Evolutionary conservation across 2,797 vertebrate genomes (phyloP).

Genomic region (Erethizon dorsatum): DNA sequence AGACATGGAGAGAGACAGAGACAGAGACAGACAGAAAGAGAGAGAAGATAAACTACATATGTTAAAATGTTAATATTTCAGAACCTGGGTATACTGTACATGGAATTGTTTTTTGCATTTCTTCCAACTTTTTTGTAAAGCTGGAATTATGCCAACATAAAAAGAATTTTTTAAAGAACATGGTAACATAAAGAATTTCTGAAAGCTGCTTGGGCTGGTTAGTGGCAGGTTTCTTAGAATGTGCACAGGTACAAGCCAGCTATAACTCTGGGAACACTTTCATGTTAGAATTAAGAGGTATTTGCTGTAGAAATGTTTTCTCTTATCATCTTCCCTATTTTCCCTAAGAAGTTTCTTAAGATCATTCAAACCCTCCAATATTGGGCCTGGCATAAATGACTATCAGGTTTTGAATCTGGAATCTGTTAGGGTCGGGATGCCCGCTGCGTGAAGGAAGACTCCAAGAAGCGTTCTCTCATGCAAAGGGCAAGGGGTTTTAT

Average conservation of each 20-base stretch:
- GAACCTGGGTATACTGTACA: not conserved
- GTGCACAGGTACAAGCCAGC: not conserved
- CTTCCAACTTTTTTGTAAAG: constrained; percentile 13
- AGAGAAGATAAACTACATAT: not conserved
- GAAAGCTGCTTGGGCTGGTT: not conserved
- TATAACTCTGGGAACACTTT: not conserved
- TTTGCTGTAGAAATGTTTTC: not conserved
- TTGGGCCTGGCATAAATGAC: not conserved
- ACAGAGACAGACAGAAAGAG: not conserved
- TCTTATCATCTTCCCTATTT: not conserved
- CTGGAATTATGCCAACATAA: not conserved
- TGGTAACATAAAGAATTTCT: not conserved
- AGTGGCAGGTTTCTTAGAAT: not conserved
- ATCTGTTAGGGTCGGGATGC: too few relatives aligned
- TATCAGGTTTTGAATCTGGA: not conserved
- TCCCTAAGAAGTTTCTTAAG: not conserved
- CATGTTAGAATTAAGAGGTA: not conserved
- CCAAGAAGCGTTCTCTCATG: too few relatives aligned
- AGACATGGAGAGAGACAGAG: not conserved
- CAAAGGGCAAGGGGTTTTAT: too few relatives aligned
- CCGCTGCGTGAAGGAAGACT: too few relatives aligned
- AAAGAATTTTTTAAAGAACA: not conserved
- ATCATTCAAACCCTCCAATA: not conserved
- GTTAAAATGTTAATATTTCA: constrained; percentile 14
- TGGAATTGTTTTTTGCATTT: not conserved